Evolutionary conservation across 2,797 vertebrate genomes (phyloP).

Genomic region (Platyrinchus mystaceus): DNA sequence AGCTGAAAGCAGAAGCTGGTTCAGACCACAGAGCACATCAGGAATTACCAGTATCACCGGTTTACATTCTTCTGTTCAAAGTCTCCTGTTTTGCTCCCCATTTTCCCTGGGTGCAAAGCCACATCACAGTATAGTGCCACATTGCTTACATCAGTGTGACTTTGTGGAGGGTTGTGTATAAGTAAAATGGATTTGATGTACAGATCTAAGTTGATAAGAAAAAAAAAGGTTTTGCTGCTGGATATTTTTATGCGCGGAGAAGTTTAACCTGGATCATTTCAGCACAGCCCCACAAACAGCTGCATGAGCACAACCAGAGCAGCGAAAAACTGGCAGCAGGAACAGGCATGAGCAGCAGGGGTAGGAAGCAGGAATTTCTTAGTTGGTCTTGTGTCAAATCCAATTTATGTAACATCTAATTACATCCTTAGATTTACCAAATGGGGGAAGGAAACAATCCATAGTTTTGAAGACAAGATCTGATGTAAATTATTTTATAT

Average conservation of each 20-base stretch:
- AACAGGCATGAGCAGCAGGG: background rate
- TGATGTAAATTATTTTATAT: background rate
- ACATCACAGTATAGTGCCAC: background rate
- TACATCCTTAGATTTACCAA: background rate
- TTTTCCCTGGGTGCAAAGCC: background rate
- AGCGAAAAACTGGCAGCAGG: background rate
- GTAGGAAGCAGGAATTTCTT: background rate
- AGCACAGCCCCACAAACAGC: background rate
- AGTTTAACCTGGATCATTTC: background rate
- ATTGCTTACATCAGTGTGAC: background rate
- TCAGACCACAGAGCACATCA: background rate
- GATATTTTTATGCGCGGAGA: background rate
- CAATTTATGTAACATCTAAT: conserved; percentile 5
- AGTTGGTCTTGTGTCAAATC: background rate
- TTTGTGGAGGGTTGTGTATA: background rate
- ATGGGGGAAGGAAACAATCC: background rate
- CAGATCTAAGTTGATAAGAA: background rate
- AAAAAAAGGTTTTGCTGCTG: background rate
- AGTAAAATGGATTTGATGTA: background rate
- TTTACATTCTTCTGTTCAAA: background rate
- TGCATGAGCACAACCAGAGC: background rate
- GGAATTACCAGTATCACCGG: background rate
- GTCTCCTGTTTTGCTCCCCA: background rate
- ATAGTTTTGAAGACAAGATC: background rate
- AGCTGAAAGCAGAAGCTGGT: background rate